A percentile compares a stretch with the other conserved stretches of the same genome.
Evolutionary conservation across 1,140 invertebrate species (phyloP).

Genomic region (Drosophila pallidifrons): DNA sequence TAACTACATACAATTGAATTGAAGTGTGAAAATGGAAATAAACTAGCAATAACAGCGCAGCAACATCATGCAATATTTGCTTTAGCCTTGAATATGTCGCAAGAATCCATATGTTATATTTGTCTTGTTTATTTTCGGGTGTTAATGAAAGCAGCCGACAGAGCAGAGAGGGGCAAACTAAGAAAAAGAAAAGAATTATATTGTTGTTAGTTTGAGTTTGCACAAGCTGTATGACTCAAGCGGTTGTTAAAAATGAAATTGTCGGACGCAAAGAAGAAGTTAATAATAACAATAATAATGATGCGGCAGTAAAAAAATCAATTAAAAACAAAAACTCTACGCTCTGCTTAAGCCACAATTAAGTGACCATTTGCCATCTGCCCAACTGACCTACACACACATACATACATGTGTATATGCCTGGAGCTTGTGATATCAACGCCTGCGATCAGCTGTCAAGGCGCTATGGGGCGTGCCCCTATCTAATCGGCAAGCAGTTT

Average conservation of each 20-base stretch:
- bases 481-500: slow-evolving; percentile 42
- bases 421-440: slow-evolving; percentile 26
- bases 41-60: slow-evolving; percentile 29
- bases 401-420: background rate
- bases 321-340: slow-evolving; percentile 36
- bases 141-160: slow-evolving; percentile 63
- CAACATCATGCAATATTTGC: slow-evolving; percentile 66
- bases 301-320: slow-evolving; percentile 37
- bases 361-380: slow-evolving; percentile 8
- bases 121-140: slow-evolving; percentile 37
- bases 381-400: slow-evolving; percentile 48
- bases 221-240: slow-evolving; percentile 50
- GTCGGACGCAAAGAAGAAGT: slow-evolving; percentile 4
- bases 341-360: slow-evolving; percentile 22
- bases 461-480: slow-evolving; percentile 3
- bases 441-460: slow-evolving; percentile 40
- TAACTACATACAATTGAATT: slow-evolving; percentile 24
- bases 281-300: slow-evolving; percentile 16
- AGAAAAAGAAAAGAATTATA: slow-evolving; percentile 20
- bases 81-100: slow-evolving; percentile 80
- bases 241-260: slow-evolving; percentile 35
- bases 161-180: slow-evolving; percentile 20
- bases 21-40: slow-evolving; percentile 73
- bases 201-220: slow-evolving; percentile 28
- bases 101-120: slow-evolving; percentile 65